These are phyloP conservation scores for Drosophila tsacasi DNA, from an alignment of 1,140 invertebrate species.

Conservation along the genomic window DNA sequence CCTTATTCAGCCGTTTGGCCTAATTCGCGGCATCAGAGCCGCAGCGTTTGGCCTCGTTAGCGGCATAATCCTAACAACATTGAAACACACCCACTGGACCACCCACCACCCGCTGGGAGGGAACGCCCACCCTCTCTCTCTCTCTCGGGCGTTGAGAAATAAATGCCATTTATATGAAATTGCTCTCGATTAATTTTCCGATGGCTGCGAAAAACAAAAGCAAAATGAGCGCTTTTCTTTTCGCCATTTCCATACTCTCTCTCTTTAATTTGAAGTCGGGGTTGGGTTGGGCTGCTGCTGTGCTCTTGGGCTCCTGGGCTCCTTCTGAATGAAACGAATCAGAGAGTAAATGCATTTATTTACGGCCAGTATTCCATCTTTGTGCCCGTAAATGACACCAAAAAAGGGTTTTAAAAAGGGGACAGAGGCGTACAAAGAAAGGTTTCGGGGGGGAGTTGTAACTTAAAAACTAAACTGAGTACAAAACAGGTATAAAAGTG, in stretches of 20 bases:
- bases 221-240: constrained; percentile 26
- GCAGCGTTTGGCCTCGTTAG: constrained; percentile 69
- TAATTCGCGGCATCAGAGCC: constrained; percentile 58
- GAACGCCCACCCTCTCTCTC: background rate
- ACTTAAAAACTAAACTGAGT: background rate
- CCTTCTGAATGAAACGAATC: constrained; percentile 44
- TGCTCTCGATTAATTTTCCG: constrained; percentile 67
- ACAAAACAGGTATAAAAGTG: background rate
- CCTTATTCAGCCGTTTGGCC: constrained; percentile 48
- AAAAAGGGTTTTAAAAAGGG: background rate
- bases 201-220: constrained; percentile 44
- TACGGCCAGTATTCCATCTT: constrained; percentile 22
- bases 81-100: constrained; percentile 1
- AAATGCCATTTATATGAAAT: constrained; percentile 71
- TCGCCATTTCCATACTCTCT: constrained; percentile 13
- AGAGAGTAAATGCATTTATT: constrained; percentile 63
- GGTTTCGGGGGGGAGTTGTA: background rate
- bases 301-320: background rate
- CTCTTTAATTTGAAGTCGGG: constrained; percentile 12
- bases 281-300: constrained; percentile 11
- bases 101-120: constrained; percentile 2
- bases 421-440: background rate
- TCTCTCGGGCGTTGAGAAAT: constrained; percentile 35
- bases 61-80: constrained; percentile 66
- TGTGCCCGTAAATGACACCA: constrained; percentile 16